phyloP scores from a whole-genome alignment of 2,888 invertebrate species.

The Cecidostiba fungosa region DNA sequence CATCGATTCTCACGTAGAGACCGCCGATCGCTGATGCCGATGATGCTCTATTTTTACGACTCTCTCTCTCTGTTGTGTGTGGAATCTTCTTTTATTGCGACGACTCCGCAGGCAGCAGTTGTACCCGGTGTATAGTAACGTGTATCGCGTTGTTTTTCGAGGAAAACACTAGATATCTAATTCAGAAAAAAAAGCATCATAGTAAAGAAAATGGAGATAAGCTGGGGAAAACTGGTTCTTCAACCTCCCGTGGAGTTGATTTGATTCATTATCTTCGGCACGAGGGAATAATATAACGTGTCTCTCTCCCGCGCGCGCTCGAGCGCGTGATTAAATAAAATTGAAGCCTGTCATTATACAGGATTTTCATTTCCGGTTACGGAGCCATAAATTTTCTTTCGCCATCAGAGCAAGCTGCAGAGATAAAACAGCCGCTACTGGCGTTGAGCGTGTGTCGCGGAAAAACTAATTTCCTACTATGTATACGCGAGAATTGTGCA shows the following conservation, averaged over 20 bases:
- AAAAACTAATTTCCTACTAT: constrained; percentile 31
- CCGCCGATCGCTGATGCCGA: background rate
- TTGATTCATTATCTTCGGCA: constrained; percentile 32
- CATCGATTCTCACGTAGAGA: background rate
- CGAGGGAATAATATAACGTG: background rate
- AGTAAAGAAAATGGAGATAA: background rate
- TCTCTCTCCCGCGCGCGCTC: background rate
- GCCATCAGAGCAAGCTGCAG: background rate
- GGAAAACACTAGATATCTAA: background rate
- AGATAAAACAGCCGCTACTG: background rate
- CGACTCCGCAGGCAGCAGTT: too few species aligned
- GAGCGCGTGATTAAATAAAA: constrained; percentile 36
- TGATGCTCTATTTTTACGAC: background rate
- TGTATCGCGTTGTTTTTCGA: background rate
- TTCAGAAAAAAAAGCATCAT: background rate
- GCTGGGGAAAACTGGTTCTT: constrained; percentile 31
- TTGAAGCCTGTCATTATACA: constrained; percentile 38
- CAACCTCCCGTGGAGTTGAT: constrained; percentile 18
- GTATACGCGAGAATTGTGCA: background rate
- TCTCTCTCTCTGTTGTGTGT: background rate
- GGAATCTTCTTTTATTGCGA: background rate
- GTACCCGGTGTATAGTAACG: background rate
- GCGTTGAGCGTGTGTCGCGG: background rate
- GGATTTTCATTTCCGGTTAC: constrained; percentile 40
- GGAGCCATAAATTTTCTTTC: constrained; percentile 33